Evolutionary conservation across 2,888 invertebrate genomes (phyloP), one percentile per base, ranked within the genome.

Genomic region (Caenorhabditis sp.): DNA sequence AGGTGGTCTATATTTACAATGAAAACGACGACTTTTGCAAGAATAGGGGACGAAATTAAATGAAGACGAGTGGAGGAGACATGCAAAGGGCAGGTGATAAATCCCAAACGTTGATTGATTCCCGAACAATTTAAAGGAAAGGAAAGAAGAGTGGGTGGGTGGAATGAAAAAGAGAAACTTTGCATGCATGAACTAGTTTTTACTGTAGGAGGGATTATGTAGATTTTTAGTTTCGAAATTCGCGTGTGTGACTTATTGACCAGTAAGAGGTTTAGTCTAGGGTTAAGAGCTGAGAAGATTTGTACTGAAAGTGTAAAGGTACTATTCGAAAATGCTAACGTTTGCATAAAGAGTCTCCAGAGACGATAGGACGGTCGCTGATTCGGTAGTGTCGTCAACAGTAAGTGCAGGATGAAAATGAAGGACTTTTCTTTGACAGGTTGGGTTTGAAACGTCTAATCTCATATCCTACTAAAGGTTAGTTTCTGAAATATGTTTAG

Each of bases 201-300:
- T 63, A 44, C 44, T 24, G 54, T 54, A 24, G 10, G 16, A 38
- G 19, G 24, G 74, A 74, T 74, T 64, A 74, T 74, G 74, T 35
- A 74, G 74, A 74, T 64, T 58, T 63, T 59, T 14, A 44, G 19
- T 28, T 41, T 47, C 47, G 47, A 47, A 47, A 47, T 47, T n/a
- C n/a, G n/a, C n/a, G 44, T 44, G 47, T 47, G 19, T 44, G 54
- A 59, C 64, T 47, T 44, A 16, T 22, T 72, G 72, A 72, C 72
- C 72, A 72, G 44, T 59, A 72, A 72, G 59, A 59, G 72, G 72
- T 35, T 72, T 59, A 58, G n/a, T 24, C 47, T 24, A 22, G 58
- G 58, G 28, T 12, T 38, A 38, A 38, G 22, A 26, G 22, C 24
- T 54, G 38, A 59, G 8, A 28, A 56, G 28, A 28, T 26, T 28